Base-by-base conservation (phyloP, 2,797 vertebrate species). In the Chloroceryle inda region DNA sequence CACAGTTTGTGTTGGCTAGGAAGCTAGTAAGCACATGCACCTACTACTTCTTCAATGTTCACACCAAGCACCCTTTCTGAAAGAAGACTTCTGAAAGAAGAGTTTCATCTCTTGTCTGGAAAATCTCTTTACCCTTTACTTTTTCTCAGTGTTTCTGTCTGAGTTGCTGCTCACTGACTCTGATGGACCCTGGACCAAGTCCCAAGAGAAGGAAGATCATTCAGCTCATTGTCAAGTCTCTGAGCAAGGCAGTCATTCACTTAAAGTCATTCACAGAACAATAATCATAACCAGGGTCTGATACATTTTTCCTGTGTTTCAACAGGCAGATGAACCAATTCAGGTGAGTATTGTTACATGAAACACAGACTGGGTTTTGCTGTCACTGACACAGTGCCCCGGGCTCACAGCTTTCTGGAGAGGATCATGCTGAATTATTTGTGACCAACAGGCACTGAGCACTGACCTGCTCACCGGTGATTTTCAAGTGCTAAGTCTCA, bases 1-100 rank as follows among this genome's bases (percentile, higher is more conserved):
- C 5, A 0, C 0, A 0, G 19, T 44, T 24, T 29, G 73, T n/a
- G 42, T 40, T 0, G 4, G 11, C 22, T 29, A 22, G 62, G 37
- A 69, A 63, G 35, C 8, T 31, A n/a, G 23, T 14, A 42, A 78
- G 37, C n/a, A 61, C 27, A 11, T 37, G 50, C 5, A 14, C 11
- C 37, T 67, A 16, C 10, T 58, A 37, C 56, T 80, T 47, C 44
- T 58, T 33, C 21, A 44, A 52, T 3, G 13, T 61, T 88, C 72
- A 31, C 13, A 40, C 45, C 24, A 61, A 59, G 37, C 50, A 47
- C 45, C 20, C 31, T 77, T 76, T 20, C n/a, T 38, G 42, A 75
- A 49, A 1, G 5, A 90, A 88, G 47, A 78, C 15, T 18, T 35
- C 35, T 35, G 35, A 35, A 35, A 35, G 35, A 35, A 35, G 35